A percentile compares a stretch with the other conserved stretches of the same genome.
Evolutionary conservation across 2,888 invertebrate species (phyloP).

Genomic region (Ectemnius continuus): DNA sequence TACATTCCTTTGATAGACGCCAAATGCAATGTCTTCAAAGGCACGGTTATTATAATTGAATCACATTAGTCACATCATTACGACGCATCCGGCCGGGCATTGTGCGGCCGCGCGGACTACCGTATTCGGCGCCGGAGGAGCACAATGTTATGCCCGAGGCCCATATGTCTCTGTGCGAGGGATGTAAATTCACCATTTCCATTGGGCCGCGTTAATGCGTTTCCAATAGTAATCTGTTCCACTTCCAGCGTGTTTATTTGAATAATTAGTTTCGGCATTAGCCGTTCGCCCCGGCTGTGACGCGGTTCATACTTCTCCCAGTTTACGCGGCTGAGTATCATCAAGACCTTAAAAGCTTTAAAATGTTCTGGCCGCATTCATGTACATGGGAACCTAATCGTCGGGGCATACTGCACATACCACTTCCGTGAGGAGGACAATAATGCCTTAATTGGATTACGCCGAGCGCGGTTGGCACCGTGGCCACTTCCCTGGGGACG

Average conservation of each 20-base stretch:
- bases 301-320: background rate
- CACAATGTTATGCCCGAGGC: constrained; percentile 35
- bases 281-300: background rate
- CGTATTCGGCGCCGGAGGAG: background rate
- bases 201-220: constrained; percentile 44
- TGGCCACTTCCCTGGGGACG: constrained; percentile 39
- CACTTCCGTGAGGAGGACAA: constrained; percentile 40
- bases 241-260: constrained; percentile 30
- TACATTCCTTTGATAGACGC: background rate
- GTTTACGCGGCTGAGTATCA: background rate
- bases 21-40: constrained; percentile 4
- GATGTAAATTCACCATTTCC: constrained; percentile 45
- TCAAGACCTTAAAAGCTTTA: constrained; percentile 1
- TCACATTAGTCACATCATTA: constrained; percentile 7
- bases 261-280: constrained; percentile 32
- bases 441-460: constrained; percentile 60
- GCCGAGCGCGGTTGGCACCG: constrained; percentile 40
- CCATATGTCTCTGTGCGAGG: constrained; percentile 42
- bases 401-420: background rate
- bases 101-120: background rate
- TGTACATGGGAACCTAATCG: too few relatives aligned
- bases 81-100: constrained; percentile 8
- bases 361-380: too few relatives aligned
- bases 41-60: constrained; percentile 9
- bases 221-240: constrained; percentile 50